These are phyloP conservation scores for Papilio glaucus DNA, from an alignment of 1,140 invertebrate species.

Conservation along the genomic window DNA sequence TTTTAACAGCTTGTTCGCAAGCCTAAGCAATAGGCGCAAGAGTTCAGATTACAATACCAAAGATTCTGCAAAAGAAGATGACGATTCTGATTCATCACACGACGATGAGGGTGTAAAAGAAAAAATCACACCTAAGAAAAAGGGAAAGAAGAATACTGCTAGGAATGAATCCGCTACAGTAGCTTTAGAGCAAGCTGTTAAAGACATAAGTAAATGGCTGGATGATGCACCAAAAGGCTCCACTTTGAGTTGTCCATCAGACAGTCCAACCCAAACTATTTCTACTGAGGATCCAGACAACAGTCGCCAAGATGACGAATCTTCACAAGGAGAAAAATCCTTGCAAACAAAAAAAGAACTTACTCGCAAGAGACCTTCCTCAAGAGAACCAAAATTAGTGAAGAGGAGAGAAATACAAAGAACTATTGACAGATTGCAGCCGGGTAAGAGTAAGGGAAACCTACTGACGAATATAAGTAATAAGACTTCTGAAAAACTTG, in stretches of 20 bases:
- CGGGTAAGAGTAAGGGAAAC: conserved; percentile 93
- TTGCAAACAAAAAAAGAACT: conserved; percentile 66
- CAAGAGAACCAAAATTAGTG: conserved; percentile 73
- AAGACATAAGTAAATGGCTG: conserved; percentile 95
- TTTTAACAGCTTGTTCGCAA: conserved; percentile 67
- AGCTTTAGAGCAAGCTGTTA: conserved; percentile 92
- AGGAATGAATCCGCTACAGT: conserved; percentile 87
- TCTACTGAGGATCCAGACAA: conserved; percentile 75
- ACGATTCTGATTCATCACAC: conserved; percentile 47
- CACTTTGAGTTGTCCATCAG: conserved; percentile 88
- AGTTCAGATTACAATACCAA: conserved; percentile 46
- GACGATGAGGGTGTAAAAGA: conserved; percentile 61
- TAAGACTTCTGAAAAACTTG: conserved; percentile 73
- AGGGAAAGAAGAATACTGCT: conserved; percentile 66
- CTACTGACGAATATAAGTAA: conserved; percentile 85
- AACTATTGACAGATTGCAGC: conserved; percentile 92
- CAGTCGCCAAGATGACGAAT: conserved; percentile 73
- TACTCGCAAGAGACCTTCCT: conserved; percentile 74
- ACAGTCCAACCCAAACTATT: conserved; percentile 68
- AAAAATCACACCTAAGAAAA: conserved; percentile 60
- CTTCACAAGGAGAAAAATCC: conserved; percentile 66
- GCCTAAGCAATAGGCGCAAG: conserved; percentile 55
- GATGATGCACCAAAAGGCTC: conserved; percentile 91
- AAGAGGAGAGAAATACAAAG: conserved; percentile 90
- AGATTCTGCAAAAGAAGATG: conserved; percentile 56